These are phyloP conservation scores for Tolypeutes matacus DNA, from an alignment of 2,797 vertebrate species.

Conservation along the genomic window DNA sequence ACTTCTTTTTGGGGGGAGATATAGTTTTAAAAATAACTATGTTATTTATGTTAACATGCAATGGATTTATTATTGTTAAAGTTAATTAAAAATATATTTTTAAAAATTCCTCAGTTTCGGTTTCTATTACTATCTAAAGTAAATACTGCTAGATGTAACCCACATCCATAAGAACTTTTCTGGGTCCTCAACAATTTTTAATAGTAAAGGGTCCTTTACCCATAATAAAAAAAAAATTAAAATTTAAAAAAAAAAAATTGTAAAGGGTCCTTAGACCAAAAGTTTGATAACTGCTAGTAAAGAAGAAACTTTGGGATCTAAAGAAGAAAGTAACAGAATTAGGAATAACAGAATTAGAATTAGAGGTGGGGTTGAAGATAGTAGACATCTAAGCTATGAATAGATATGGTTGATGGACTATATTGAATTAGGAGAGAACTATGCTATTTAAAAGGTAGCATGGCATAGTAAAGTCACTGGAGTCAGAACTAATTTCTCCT, in stretches of 20 bases:
- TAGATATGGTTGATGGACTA: not conserved
- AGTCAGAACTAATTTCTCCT: constrained; percentile 11
- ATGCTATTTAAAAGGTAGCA: not conserved
- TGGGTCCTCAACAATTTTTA: constrained; percentile 13
- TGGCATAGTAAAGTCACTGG: not conserved
- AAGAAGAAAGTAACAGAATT: constrained; percentile 24
- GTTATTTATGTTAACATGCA: not conserved
- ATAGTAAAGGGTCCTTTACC: not conserved
- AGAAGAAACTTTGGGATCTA: constrained; percentile 13
- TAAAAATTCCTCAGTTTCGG: not conserved
- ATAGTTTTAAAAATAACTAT: not conserved
- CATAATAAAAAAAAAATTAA: no score
- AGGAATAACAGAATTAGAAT: not conserved
- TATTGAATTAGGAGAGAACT: not conserved
- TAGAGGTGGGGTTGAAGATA: not conserved
- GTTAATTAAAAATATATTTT: not conserved
- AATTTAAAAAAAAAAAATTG: no score
- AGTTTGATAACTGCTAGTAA: not conserved
- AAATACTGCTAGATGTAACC: not conserved
- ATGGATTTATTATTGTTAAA: not conserved
- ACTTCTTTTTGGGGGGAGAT: constrained; percentile 31
- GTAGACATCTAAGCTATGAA: not conserved
- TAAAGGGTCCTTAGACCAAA: not conserved
- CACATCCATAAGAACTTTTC: constrained; percentile 33
- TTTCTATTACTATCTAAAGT: constrained; percentile 2